Evolutionary conservation across 2,113 vertebrate genomes (phyloP).

Genomic region (Procavia capensis): DNA sequence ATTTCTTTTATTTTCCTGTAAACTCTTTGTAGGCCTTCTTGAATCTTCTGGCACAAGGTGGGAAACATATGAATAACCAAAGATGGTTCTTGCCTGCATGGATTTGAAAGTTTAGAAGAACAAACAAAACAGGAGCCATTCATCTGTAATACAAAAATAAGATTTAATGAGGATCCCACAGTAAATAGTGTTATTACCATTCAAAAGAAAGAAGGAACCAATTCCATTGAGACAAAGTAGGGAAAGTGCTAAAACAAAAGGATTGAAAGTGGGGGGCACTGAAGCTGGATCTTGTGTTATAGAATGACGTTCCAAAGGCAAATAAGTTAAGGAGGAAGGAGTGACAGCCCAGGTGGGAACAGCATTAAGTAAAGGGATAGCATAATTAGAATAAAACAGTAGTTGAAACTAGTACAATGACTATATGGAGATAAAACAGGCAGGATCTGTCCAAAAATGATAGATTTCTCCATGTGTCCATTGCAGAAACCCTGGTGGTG

Average conservation of each 20-base stretch:
- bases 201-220: not conserved
- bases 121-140: not conserved
- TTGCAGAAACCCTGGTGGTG: too few relatives aligned
- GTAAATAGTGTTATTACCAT: not conserved
- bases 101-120: not conserved
- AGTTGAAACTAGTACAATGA: not conserved
- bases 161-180: fast-evolving
- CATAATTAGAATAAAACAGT: not conserved
- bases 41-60: not conserved
- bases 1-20: conserved; percentile 1
- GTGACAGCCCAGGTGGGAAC: not conserved
- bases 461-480: not conserved
- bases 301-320: not conserved
- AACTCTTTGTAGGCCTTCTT: not conserved
- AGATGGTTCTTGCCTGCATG: not conserved
- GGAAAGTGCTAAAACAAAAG: not conserved
- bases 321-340: fast-evolving
- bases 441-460: not conserved
- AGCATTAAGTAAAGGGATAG: not conserved
- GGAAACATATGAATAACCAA: not conserved
- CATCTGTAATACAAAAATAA: not conserved
- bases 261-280: too few relatives aligned
- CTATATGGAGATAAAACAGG: not conserved
- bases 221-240: not conserved
- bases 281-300: not conserved